Conservation (phyloP, 2,888 invertebrate species). For the Ctena decussata region DNA sequence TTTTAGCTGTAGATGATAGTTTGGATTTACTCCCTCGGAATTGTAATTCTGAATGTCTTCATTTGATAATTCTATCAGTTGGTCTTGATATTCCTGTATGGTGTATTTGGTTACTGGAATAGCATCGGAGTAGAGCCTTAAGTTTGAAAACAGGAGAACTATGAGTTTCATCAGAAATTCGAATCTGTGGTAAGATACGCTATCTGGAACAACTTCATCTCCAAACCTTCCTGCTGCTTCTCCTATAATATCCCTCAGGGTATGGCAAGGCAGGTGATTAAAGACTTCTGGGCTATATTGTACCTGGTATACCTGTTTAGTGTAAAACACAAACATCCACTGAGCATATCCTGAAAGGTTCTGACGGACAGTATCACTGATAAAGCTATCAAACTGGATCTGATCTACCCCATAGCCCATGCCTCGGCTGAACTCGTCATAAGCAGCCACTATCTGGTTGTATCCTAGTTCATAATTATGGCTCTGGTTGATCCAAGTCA, state of each 20-base stretch:
- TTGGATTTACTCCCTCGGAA: not conserved
- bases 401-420: not conserved
- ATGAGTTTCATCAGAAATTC: not conserved
- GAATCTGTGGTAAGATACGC: not conserved
- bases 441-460: not conserved
- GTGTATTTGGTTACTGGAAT: not conserved
- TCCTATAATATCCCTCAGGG: not conserved
- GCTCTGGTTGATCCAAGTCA: not conserved
- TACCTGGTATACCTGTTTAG: not conserved
- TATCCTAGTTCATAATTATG: not conserved
- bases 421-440: not conserved
- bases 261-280: not conserved
- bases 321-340: not conserved
- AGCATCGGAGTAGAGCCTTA: not conserved
- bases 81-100: not conserved
- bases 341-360: not conserved
- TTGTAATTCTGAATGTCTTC: not conserved
- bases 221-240: not conserved
- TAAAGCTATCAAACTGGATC: not conserved
- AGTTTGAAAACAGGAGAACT: not conserved
- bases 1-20: not conserved
- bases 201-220: not conserved
- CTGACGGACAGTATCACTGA: not conserved
- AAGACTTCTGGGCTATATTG: not conserved
- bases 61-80: not conserved